A percentile compares a stretch with the other conserved stretches of the same genome.
These are phyloP conservation scores for Sarcophaga rosellei DNA, from an alignment of 2,888 invertebrate species.

Conservation along the genomic window DNA sequence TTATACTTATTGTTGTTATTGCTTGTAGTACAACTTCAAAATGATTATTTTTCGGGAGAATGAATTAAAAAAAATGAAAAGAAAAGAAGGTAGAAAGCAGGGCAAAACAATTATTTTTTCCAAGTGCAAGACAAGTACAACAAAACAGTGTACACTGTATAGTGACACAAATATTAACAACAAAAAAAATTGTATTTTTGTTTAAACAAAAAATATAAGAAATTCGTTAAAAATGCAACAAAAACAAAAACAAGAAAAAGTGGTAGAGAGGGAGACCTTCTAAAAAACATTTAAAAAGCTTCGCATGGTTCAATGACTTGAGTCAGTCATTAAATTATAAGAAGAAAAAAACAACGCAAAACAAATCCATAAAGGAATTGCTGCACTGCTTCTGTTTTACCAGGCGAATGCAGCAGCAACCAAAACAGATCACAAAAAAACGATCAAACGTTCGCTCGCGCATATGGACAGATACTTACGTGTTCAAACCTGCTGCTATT, in stretches of 20 bases:
- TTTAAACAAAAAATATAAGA: background rate
- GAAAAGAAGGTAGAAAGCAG: too few species aligned
- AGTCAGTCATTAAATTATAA: background rate
- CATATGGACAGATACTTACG: slow-evolving; percentile 3
- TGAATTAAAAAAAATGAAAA: too few species aligned
- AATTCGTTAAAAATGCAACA: background rate
- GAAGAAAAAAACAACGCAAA: background rate
- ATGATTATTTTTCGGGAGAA: too few species aligned
- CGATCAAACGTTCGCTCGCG: background rate
- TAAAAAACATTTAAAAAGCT: background rate
- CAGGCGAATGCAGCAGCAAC: background rate
- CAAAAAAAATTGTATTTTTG: too few species aligned
- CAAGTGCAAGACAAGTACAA: background rate
- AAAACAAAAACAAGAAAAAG: too few species aligned
- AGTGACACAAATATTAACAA: background rate
- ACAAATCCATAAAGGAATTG: background rate
- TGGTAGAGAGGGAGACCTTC: background rate
- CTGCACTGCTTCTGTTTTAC: background rate
- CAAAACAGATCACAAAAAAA: background rate
- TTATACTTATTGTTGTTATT: background rate
- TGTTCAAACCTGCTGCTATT: slow-evolving; percentile 24
- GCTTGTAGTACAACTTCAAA: too few species aligned
- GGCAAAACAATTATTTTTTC: too few species aligned
- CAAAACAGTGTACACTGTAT: background rate
- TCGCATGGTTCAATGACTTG: background rate